phyloP scores from a whole-genome alignment of 2,888 invertebrate species.

The Agrotis ipsilon region DNA sequence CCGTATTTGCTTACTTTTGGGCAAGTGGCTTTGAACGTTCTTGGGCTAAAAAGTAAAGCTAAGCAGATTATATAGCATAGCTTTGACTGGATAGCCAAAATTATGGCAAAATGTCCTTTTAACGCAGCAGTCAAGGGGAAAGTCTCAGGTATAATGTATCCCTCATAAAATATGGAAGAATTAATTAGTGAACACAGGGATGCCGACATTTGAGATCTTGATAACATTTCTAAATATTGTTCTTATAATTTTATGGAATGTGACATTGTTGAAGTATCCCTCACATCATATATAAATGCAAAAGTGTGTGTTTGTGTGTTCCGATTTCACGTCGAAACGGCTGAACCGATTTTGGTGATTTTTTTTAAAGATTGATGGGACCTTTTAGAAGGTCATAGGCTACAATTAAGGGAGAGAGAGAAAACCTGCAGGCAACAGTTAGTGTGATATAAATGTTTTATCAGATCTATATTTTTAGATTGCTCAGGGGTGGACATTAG shows the following conservation, averaged over 20 bases:
- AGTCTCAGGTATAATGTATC: conserved; percentile 69
- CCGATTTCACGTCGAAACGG: too few relatives aligned
- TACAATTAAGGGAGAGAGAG: too few relatives aligned
- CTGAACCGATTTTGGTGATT: too few relatives aligned
- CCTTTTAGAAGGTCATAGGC: too few relatives aligned
- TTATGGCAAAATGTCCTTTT: conserved; percentile 45
- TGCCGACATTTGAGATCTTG: conserved; percentile 63
- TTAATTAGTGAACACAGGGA: conserved; percentile 79
- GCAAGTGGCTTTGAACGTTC: background rate
- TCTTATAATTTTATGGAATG: conserved; percentile 58
- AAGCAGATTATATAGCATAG: conserved; percentile 35
- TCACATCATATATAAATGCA: too few relatives aligned
- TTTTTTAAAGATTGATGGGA: too few relatives aligned
- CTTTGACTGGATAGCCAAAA: conserved; percentile 37
- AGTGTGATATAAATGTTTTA: conserved; percentile 29
- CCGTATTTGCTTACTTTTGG: background rate
- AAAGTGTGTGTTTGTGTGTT: too few relatives aligned
- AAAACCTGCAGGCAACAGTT: too few relatives aligned
- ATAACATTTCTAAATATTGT: conserved; percentile 68
- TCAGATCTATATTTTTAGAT: background rate
- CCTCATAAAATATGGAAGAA: conserved; percentile 80
- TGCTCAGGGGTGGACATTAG: background rate
- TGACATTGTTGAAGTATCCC: conserved; percentile 50
- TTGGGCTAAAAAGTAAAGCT: background rate
- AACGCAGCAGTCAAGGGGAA: conserved; percentile 64